phyloP scores from a whole-genome alignment of 2,113 vertebrate genomes.

The Calidris pygmaea region DNA sequence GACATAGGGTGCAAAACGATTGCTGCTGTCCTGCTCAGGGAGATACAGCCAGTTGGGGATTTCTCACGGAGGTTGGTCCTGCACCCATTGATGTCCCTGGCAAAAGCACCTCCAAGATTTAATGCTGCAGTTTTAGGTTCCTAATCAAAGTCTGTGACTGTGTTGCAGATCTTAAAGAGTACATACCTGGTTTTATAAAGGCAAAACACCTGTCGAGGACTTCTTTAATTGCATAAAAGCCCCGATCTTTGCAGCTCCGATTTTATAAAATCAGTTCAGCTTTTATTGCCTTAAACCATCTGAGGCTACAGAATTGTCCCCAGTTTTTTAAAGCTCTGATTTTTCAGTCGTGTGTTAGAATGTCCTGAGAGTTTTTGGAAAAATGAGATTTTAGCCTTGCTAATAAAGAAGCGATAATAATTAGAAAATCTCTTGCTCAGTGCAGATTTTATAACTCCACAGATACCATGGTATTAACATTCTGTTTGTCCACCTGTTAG shows the following conservation, averaged over 20 bases:
- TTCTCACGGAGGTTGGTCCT: background rate
- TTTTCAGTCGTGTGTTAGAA: background rate
- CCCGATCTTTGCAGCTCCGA: background rate
- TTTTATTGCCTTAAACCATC: background rate
- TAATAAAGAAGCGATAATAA: slow-evolving; percentile 59
- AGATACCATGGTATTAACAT: slow-evolving; percentile 63
- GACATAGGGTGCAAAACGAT: background rate
- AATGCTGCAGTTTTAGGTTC: background rate
- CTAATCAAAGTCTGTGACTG: background rate
- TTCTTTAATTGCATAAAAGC: background rate
- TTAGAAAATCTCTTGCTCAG: slow-evolving; percentile 34
- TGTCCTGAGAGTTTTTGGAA: slow-evolving; percentile 18
- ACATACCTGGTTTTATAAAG: background rate
- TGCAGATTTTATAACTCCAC: slow-evolving; percentile 52
- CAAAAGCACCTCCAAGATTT: background rate
- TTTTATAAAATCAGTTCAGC: background rate
- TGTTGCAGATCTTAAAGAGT: background rate
- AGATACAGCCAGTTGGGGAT: fast-evolving
- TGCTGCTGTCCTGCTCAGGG: background rate
- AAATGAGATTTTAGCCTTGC: slow-evolving; percentile 9
- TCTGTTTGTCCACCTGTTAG: slow-evolving; percentile 73
- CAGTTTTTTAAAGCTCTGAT: background rate
- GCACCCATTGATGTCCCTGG: background rate
- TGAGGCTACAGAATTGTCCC: slow-evolving; percentile 20
- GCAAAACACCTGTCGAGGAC: background rate